Percentiles rank a stretch among this genome's conserved stretches.
phyloP scores from a whole-genome alignment of 2,797 vertebrate genomes.

The Lateolabrax maculatus region DNA sequence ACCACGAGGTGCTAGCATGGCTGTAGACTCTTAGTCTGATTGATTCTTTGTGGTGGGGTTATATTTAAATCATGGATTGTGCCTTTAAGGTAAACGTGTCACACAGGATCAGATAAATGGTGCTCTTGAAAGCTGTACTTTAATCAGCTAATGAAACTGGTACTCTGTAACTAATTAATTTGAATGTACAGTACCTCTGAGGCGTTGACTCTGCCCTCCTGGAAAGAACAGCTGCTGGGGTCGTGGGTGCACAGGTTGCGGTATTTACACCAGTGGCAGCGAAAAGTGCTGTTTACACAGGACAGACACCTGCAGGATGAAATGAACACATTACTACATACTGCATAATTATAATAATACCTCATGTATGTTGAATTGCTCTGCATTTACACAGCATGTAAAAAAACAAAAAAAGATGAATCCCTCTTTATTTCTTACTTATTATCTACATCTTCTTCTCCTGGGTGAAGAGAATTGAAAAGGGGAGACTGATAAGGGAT shows the following conservation, averaged over 20 bases:
- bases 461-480: conserved; percentile 26
- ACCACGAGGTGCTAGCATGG: not conserved
- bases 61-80: conserved; percentile 9
- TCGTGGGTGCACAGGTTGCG: conserved; percentile 96
- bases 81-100: conserved; percentile 14
- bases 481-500: conserved; percentile 35
- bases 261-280: conserved; percentile 99
- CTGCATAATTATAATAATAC: not conserved
- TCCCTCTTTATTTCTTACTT: not conserved
- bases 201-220: conserved; percentile 94
- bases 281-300: conserved; percentile 96
- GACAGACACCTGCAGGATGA: conserved; percentile 91
- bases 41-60: conserved; percentile 2
- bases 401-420: not conserved
- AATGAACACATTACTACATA: conserved; percentile 6
- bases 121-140: conserved; percentile 27
- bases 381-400: not conserved
- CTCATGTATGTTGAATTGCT: not conserved
- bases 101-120: conserved; percentile 10
- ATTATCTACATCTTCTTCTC: conserved; percentile 27
- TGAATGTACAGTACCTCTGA: conserved; percentile 87
- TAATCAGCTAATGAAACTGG: conserved; percentile 44
- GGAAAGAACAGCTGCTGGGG: conserved; percentile 96
- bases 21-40: not conserved
- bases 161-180: conserved; percentile 4